These are phyloP conservation scores for Serripes groenlandicus DNA, from an alignment of 2,888 invertebrate species.

Conservation along the genomic window DNA sequence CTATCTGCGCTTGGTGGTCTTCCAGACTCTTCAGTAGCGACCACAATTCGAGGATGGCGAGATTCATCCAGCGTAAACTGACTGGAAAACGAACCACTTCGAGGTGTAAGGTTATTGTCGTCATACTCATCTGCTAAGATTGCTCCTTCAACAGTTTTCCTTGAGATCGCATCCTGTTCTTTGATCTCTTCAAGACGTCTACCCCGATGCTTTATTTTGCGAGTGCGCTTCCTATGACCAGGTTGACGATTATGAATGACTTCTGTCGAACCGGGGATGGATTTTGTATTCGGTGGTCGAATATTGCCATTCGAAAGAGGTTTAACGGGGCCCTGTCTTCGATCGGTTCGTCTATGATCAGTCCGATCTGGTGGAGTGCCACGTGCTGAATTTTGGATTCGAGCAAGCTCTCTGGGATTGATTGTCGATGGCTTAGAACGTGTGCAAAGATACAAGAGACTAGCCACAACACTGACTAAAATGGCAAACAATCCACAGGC, in stretches of 20 bases:
- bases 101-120: constrained; percentile 37
- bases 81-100: constrained; percentile 64
- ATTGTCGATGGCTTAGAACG: constrained; percentile 52
- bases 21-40: constrained; percentile 26
- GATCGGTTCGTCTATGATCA: constrained; percentile 15
- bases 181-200: constrained; percentile 69
- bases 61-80: constrained; percentile 53
- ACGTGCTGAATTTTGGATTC: constrained; percentile 56
- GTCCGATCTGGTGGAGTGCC: constrained; percentile 56
- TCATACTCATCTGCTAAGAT: constrained; percentile 28
- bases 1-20: constrained; percentile 53
- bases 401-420: constrained; percentile 60
- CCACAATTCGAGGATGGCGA: constrained; percentile 42
- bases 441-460: constrained; percentile 74
- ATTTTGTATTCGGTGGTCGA: constrained; percentile 1
- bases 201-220: constrained; percentile 38
- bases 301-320: constrained; percentile 11
- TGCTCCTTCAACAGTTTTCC: constrained; percentile 65
- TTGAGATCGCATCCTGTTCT: constrained; percentile 72
- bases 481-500: constrained; percentile 72
- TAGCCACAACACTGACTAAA: constrained; percentile 76
- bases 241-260: constrained; percentile 55
- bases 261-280: constrained; percentile 57
- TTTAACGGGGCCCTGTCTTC: background rate
- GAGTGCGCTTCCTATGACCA: constrained; percentile 45